Percentiles rank a stretch among this genome's conserved stretches.
These are phyloP conservation scores for Alviniconcha marisindica DNA, from an alignment of 1,140 invertebrate species.

Conservation along the genomic window DNA sequence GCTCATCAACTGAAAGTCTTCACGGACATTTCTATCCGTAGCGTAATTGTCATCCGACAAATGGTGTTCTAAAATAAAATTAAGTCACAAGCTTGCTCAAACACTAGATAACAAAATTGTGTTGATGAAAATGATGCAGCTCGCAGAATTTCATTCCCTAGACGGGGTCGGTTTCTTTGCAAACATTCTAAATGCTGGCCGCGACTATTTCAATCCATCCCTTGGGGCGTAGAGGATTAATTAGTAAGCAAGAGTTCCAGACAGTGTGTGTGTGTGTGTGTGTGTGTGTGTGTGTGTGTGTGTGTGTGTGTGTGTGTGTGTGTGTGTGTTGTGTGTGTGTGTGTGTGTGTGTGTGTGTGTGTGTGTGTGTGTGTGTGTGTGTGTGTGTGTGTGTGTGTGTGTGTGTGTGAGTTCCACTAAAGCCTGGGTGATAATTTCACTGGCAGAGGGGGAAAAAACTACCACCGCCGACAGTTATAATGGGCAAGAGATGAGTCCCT, in stretches of 20 bases:
- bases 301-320: conserved; percentile 2
- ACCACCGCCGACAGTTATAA: neutral
- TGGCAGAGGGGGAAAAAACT: neutral
- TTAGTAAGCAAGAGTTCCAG: neutral
- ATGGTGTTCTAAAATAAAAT: too few relatives aligned
- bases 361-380: neutral
- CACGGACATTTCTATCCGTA: too few relatives aligned
- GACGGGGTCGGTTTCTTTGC: neutral
- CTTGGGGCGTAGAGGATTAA: neutral
- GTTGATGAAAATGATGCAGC: neutral
- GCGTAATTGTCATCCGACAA: too few relatives aligned
- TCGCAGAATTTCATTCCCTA: too few relatives aligned
- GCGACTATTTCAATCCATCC: neutral
- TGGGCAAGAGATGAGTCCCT: neutral
- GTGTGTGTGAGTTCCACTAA: too few relatives aligned
- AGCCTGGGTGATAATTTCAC: too few relatives aligned
- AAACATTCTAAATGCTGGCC: too few relatives aligned
- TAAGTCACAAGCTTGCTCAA: neutral
- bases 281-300: conserved; percentile 18
- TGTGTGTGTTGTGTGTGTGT: neutral
- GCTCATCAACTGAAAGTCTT: too few relatives aligned
- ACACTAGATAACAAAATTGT: neutral
- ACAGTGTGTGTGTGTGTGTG: neutral
- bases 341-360: neutral
- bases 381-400: neutral